Conservation (phyloP, 23 tunicate genomes). For the Halocynthia roretzi region DNA sequence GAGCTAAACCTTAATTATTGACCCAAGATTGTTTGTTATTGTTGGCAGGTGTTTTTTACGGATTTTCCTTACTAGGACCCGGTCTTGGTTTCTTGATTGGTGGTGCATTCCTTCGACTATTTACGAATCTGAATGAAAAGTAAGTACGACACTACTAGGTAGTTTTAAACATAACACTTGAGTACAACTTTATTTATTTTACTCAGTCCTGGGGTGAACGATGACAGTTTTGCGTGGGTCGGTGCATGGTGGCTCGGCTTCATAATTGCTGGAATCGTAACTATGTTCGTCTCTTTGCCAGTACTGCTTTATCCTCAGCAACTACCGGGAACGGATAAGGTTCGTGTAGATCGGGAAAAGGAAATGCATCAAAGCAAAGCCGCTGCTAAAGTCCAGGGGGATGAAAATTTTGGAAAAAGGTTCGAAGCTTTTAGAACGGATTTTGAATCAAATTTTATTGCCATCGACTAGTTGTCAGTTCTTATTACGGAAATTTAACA, state of each 20-base stretch:
- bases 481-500: not conserved
- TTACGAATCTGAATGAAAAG: slow-evolving; percentile 44
- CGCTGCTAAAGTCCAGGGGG: not conserved
- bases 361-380: slow-evolving; percentile 56
- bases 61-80: slow-evolving; percentile 65
- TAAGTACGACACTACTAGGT: slow-evolving; percentile 7
- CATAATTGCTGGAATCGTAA: slow-evolving; percentile 42
- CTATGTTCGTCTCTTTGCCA: slow-evolving; percentile 47
- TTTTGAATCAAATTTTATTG: no score
- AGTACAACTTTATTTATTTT: slow-evolving; percentile 12
- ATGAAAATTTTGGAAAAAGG: slow-evolving; percentile 26
- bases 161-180: not conserved
- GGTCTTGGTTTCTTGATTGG: slow-evolving; percentile 72
- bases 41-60: slow-evolving; percentile 50
- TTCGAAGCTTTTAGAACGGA: not conserved
- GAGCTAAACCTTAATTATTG: not conserved
- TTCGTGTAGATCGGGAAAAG: slow-evolving; percentile 40
- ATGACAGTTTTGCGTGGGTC: slow-evolving; percentile 50
- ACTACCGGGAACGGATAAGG: slow-evolving; percentile 56
- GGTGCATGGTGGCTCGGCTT: slow-evolving; percentile 91
- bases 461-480: no score
- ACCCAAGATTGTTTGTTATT: not conserved
- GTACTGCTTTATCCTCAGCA: slow-evolving; percentile 55
- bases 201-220: slow-evolving; percentile 37
- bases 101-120: slow-evolving; percentile 40